These are phyloP conservation scores for Drosophila subsilvestris DNA, from an alignment of 2,888 invertebrate genomes.

Conservation along the genomic window DNA sequence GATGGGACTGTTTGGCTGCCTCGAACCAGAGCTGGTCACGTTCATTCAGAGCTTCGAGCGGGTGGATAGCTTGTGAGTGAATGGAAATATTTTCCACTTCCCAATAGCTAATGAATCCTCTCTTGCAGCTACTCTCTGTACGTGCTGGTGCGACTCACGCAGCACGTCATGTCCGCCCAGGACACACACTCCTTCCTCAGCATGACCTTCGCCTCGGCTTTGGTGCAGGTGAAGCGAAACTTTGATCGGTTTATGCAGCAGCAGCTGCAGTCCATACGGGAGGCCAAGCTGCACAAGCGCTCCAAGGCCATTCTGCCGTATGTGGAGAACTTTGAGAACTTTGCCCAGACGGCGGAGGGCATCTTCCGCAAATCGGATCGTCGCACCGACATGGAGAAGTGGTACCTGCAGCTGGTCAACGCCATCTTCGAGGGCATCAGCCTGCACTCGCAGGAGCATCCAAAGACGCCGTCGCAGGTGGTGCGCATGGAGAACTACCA, in stretches of 20 bases:
- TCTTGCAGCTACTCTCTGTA: slow-evolving; percentile 94
- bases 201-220: slow-evolving; percentile 93
- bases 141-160: slow-evolving; percentile 94
- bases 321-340: slow-evolving; percentile 94
- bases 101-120: neutral
- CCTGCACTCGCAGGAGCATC: slow-evolving; percentile 91
- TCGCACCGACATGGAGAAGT: slow-evolving; percentile 95
- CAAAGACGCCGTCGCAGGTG: slow-evolving; percentile 96
- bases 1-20: slow-evolving; percentile 93
- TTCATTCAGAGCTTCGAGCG: slow-evolving; percentile 95
- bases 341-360: slow-evolving; percentile 93
- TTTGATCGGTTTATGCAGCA: slow-evolving; percentile 96
- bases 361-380: slow-evolving; percentile 94
- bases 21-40: slow-evolving; percentile 93
- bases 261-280: slow-evolving; percentile 92
- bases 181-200: slow-evolving; percentile 94
- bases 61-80: slow-evolving; percentile 93
- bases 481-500: slow-evolving; percentile 98
- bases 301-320: slow-evolving; percentile 95
- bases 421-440: slow-evolving; percentile 93
- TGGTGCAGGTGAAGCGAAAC: slow-evolving; percentile 94
- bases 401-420: slow-evolving; percentile 92
- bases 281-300: slow-evolving; percentile 87
- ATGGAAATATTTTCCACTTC: neutral
- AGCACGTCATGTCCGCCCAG: slow-evolving; percentile 96